These are phyloP conservation scores for Troglohyphantes excavatus DNA, from an alignment of 2,888 invertebrate genomes.

Conservation along the genomic window DNA sequence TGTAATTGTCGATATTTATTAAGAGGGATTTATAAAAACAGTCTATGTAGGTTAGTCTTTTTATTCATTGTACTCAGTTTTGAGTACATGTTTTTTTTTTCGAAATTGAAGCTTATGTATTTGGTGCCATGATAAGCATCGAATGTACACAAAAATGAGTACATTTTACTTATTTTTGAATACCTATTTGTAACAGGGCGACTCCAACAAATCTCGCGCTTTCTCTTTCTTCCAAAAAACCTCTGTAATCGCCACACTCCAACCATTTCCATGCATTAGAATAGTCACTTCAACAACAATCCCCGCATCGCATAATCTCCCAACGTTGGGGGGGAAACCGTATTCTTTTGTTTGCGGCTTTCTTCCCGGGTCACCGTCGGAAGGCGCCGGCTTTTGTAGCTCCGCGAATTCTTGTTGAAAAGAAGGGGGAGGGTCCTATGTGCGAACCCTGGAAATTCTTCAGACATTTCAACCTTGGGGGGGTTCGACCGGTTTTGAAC, in stretches of 20 bases:
- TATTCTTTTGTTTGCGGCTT: not conserved
- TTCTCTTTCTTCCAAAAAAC: too few species aligned
- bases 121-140: too few species aligned
- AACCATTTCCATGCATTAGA: not conserved
- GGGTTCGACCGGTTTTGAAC: not conserved
- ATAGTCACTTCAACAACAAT: not conserved
- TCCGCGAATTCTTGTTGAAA: not conserved
- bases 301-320: not conserved
- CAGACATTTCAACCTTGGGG: not conserved
- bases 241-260: not conserved
- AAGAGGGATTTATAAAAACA: too few species aligned
- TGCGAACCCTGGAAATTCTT: not conserved
- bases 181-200: too few species aligned
- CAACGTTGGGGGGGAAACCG: not conserved
- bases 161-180: too few species aligned
- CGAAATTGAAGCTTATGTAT: too few species aligned
- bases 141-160: too few species aligned
- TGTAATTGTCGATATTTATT: too few species aligned
- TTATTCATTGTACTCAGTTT: too few species aligned
- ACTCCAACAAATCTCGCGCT: too few species aligned
- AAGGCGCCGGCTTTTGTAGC: not conserved
- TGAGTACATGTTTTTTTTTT: too few species aligned
- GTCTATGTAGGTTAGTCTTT: too few species aligned
- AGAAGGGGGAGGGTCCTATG: not conserved
- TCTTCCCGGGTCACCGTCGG: not conserved